Base-by-base conservation (phyloP, 30 jellyfish, hydroid and myxozoan genomes). In the Mastigias papua region DNA sequence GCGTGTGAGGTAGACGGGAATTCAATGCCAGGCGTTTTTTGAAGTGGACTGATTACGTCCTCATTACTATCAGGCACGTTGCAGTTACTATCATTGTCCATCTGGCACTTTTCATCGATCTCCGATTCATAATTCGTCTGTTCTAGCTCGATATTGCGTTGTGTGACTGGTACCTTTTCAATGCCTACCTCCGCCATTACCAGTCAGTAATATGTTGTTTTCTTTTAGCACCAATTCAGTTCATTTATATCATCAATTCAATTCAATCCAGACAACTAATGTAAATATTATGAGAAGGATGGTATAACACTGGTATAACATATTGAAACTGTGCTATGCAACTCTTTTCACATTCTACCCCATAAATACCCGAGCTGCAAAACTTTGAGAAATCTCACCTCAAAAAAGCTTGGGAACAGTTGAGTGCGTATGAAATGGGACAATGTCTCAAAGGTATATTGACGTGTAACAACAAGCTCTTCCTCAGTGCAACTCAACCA, bases 21-120 rank as follows among this genome's bases (percentile, higher is more conserved):
- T 28, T 49, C 68, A 22, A 48, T 35, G 34, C 29, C 71, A 29
- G 32, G 42, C 35, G 35, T 78, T 42, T 80, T 80, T 2, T 80
- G 80, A 42, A 80, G 70, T 26, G 90, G 90, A 81, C 90, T 80
- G 71, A 80, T 37, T 1, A n/a, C 54, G 35, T 80, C 90, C 17
- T 34, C 54, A 16, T 48, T 73, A 29, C 76, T 20, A 78, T 23
- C 28, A 22, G 9, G 8, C 26, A 10, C 78, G 19, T 78, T 68
- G 20, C 34, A 30, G 34, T 26, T 33, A 60, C 3, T 37, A 17
- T 48, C 90, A 80, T 46, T 80, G 19, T 73, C 32, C 7, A 20
- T 5, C 35, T 49, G 1, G 33, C 69, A 17, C n/a, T 32, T 27
- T 80, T 80, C 90, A 23, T 34, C 62, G 37, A 19, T 5, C 20